Percentiles rank a stretch among this genome's conserved stretches.
Evolutionary conservation across 2,797 vertebrate genomes (phyloP).

Genomic region (Sebastiscus albofasciatus): DNA sequence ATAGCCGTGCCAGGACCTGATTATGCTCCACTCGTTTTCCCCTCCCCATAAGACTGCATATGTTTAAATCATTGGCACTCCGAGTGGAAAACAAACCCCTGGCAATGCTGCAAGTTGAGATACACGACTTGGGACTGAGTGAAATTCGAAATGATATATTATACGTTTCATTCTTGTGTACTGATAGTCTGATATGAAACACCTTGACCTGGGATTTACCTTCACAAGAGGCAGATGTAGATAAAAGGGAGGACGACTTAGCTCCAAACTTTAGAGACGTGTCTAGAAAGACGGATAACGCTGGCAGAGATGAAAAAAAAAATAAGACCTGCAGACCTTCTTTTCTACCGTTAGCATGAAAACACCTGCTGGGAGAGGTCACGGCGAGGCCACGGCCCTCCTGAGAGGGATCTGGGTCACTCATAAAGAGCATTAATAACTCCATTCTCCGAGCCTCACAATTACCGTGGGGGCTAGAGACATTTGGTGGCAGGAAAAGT

Average conservation of each 20-base stretch:
- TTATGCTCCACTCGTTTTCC: background rate
- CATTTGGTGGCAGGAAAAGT: constrained; percentile 48
- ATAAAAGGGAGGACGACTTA: constrained; percentile 56
- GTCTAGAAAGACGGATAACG: constrained; percentile 35
- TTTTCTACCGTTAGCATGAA: constrained; percentile 22
- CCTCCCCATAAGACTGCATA: background rate
- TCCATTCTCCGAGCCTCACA: constrained; percentile 39
- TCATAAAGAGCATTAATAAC: constrained; percentile 67
- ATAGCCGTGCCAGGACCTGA: constrained; percentile 2
- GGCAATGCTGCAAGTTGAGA: constrained; percentile 20
- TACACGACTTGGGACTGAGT: constrained; percentile 6
- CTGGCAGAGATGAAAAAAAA: constrained; percentile 24
- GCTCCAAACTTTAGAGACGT: constrained; percentile 41
- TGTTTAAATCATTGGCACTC: constrained; percentile 18
- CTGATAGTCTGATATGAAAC: constrained; percentile 14
- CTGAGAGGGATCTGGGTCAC: constrained; percentile 63
- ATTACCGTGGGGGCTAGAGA: constrained; percentile 32
- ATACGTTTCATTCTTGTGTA: constrained; percentile 3
- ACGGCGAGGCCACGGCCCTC: constrained; percentile 53
- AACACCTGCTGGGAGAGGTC: constrained; percentile 66
- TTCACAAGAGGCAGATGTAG: constrained; percentile 42
- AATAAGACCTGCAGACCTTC: constrained; percentile 21
- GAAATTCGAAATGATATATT: constrained; percentile 43
- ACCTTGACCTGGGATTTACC: constrained; percentile 59
- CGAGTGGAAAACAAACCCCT: constrained; percentile 32